phyloP scores from a whole-genome alignment of 2,888 invertebrate species.

The Heliconius ismenius region DNA sequence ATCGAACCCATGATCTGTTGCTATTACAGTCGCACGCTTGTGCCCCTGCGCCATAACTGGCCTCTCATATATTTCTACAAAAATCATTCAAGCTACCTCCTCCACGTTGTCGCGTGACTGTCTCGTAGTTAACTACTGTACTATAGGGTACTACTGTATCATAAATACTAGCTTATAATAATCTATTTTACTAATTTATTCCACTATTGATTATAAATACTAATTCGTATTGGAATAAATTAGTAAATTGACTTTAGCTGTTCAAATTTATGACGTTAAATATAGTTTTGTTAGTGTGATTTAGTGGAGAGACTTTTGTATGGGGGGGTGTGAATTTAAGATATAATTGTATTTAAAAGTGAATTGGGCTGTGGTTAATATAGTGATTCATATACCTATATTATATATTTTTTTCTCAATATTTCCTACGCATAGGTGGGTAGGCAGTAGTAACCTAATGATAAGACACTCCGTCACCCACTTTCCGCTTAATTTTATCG shows the following conservation, averaged over 20 bases:
- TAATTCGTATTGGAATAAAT: neutral
- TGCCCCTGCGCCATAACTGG: too few relatives aligned
- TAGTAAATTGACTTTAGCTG: neutral
- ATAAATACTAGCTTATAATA: conserved; percentile 37
- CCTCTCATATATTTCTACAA: neutral
- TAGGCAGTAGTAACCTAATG: neutral
- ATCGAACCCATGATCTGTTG: too few relatives aligned
- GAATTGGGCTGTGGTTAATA: too few relatives aligned
- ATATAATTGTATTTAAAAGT: neutral
- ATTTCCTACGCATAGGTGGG: too few relatives aligned
- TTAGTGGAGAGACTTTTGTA: neutral
- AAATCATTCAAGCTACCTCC: conserved; percentile 52
- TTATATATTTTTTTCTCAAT: too few relatives aligned
- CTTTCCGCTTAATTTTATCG: too few relatives aligned
- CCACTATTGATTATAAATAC: conserved; percentile 22
- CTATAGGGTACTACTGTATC: conserved; percentile 18
- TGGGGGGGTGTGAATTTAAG: neutral
- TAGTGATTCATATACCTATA: too few relatives aligned
- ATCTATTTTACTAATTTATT: conserved; percentile 30
- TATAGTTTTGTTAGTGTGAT: neutral
- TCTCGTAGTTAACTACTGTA: conserved; percentile 49
- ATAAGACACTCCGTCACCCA: neutral
- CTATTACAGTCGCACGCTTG: too few relatives aligned
- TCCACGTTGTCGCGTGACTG: conserved; percentile 67
- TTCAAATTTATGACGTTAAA: neutral